Evolutionary conservation across 1,140 invertebrate species (phyloP), one percentile per base, ranked within the genome.

Genomic region (Heliconius hermathena): DNA sequence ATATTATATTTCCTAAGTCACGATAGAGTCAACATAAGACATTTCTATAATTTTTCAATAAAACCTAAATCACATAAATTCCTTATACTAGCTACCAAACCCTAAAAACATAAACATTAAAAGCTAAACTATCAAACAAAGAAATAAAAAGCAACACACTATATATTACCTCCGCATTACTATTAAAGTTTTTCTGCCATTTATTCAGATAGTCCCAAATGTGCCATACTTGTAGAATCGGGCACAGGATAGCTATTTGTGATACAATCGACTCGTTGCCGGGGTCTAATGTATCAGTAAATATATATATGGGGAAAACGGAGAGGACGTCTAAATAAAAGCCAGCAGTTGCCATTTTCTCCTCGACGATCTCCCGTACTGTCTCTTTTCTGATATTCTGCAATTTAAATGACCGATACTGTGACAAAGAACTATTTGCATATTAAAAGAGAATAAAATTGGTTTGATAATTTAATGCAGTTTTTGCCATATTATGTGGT

Each of bases 271-370:
- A 84, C 41, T 88, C 83, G 3, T 85, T 85, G 1, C 84, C 57
- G 11, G 88, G 90, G 76, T 92, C 90, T 72, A 94, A 49, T 0
- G 89, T 91, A 33, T 93, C 86, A 33, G 89, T 88, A 71, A 94
- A 92, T 71, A 93, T 91, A 73, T 89, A 86, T 11, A 91, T 76
- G 1, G 92, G 92, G 60, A 93, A 94, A 38, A 93, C 84, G 8
- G 91, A 93, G 33, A 94, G 18, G 13, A 94, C 83, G 74, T 94
- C 93, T 11, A 94, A 71, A 76, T 94, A 94, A 78, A 94, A 94
- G 6, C 93, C 91, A 57, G 91, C 33, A 2, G 86, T 82, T 2
- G 89, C 83, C 91, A 94, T 93, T 87, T 94, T 94, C 22, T 88
- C 86, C 81, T 93, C 90, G 1, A 89, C 88, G 87, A 94, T 94